These are phyloP conservation scores for Sarcophaga subvicina DNA, from an alignment of 2,888 invertebrate species.

Conservation along the genomic window DNA sequence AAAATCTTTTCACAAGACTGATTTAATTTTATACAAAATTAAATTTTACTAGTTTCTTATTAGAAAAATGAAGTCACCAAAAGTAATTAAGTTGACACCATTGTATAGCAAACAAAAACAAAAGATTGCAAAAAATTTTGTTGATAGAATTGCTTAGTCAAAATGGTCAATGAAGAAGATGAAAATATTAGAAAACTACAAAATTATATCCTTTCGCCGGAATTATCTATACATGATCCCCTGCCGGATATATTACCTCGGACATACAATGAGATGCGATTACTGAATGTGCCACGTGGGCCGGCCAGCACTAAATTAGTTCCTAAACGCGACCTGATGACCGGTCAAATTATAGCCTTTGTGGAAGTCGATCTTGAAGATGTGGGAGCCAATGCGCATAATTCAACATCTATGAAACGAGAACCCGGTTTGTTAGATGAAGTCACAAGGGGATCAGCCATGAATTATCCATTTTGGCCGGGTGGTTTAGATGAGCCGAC, in stretches of 20 bases:
- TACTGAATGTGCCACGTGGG: slow-evolving; percentile 76
- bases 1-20: too few species aligned
- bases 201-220: slow-evolving; percentile 78
- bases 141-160: slow-evolving; percentile 3
- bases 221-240: slow-evolving; percentile 80
- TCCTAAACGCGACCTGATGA: slow-evolving; percentile 86
- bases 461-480: slow-evolving; percentile 94
- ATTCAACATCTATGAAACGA: slow-evolving; percentile 90
- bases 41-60: too few species aligned
- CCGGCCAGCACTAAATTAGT: slow-evolving; percentile 78
- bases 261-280: slow-evolving; percentile 75
- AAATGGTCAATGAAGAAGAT: slow-evolving; percentile 40
- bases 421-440: slow-evolving; percentile 88
- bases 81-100: background rate
- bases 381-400: slow-evolving; percentile 86
- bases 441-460: slow-evolving; percentile 87
- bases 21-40: too few species aligned
- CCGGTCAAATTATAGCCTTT: slow-evolving; percentile 89
- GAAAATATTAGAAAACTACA: slow-evolving; percentile 72
- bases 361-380: slow-evolving; percentile 84
- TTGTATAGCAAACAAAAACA: background rate
- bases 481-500: slow-evolving; percentile 88
- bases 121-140: background rate
- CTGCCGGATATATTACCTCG: slow-evolving; percentile 78
- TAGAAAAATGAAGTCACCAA: background rate